Evolutionary conservation across 2,113 vertebrate genomes (phyloP).

Genomic region (Pangasianodon hypophthalmus): DNA sequence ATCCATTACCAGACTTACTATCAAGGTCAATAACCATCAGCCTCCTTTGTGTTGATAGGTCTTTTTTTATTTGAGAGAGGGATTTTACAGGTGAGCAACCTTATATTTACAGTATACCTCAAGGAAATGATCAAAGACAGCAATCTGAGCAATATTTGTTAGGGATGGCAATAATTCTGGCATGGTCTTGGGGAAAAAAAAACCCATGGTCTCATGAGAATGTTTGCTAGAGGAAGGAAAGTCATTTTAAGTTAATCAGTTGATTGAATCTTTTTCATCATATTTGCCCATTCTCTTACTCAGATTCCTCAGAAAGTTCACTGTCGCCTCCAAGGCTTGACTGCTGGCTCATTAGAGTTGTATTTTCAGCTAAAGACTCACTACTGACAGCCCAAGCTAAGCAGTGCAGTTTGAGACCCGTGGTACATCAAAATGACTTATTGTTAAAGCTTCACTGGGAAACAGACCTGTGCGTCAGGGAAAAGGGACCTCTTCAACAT

Average conservation of each 20-base stretch:
- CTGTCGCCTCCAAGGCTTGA: not conserved
- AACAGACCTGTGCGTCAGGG: conserved; percentile 9
- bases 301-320: not conserved
- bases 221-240: not conserved
- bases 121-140: not conserved
- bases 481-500: conserved; percentile 5
- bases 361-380: not conserved
- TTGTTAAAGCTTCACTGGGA: conserved; percentile 9
- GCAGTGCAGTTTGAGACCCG: not conserved
- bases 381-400: not conserved
- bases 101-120: not conserved
- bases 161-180: not conserved
- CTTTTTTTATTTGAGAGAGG: not conserved
- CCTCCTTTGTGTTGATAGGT: not conserved
- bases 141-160: not conserved
- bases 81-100: not conserved
- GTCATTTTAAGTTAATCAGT: not conserved
- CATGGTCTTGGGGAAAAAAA: not conserved
- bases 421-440: not conserved
- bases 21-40: not conserved
- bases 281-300: not conserved
- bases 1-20: too few species aligned
- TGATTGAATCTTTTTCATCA: not conserved
- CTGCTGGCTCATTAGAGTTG: not conserved
- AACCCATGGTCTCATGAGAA: not conserved